phyloP scores from a whole-genome alignment of 2,113 vertebrate species.

The Pagrus major region DNA sequence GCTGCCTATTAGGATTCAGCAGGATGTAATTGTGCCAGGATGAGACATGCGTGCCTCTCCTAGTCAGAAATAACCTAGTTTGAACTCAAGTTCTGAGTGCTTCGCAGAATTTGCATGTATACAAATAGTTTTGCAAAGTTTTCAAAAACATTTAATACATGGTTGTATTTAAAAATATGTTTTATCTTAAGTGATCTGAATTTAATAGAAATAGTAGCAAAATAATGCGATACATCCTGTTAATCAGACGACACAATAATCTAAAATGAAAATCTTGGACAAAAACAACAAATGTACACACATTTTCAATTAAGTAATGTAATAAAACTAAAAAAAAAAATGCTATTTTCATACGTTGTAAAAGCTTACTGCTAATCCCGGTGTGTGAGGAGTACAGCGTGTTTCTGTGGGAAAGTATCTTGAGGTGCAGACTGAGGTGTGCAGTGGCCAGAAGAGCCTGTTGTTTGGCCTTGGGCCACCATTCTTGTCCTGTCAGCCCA shows the following conservation, averaged over 20 bases:
- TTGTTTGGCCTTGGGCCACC: slow-evolving; percentile 62
- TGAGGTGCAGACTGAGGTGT: background rate
- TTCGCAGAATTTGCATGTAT: background rate
- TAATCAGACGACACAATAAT: background rate
- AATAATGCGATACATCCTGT: background rate
- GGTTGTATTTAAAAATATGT: background rate
- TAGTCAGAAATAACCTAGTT: background rate
- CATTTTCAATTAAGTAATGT: background rate
- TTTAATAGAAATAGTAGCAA: background rate
- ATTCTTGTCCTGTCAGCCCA: slow-evolving; percentile 76
- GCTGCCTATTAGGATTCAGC: slow-evolving; percentile 8
- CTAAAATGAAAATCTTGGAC: background rate
- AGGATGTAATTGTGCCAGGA: slow-evolving; percentile 25
- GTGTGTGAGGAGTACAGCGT: background rate
- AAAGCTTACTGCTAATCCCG: background rate
- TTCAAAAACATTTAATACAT: background rate
- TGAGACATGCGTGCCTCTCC: background rate
- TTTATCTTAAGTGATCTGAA: background rate
- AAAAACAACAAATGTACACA: background rate
- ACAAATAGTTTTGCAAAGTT: background rate
- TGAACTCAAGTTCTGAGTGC: background rate
- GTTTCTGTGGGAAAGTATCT: slow-evolving; percentile 3
- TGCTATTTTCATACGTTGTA: background rate
- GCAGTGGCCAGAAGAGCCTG: slow-evolving; percentile 10
- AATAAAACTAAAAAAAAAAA: background rate